Evolutionary conservation across 2,888 invertebrate species (phyloP), one percentile per base, ranked within the genome.

Genomic region (Mylabris sibirica): DNA sequence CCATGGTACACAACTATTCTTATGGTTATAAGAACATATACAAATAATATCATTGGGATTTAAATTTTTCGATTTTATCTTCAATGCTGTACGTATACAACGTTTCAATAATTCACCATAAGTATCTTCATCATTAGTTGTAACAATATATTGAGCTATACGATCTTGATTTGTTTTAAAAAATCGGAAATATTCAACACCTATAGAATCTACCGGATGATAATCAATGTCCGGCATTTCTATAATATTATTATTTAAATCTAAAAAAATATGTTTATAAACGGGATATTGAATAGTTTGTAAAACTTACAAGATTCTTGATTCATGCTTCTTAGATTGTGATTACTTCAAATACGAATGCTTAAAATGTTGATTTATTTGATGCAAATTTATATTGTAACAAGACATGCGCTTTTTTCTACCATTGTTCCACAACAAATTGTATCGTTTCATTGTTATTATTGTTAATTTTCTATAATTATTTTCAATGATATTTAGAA

Each of bases 21-120:
- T 59, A 34, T 87, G 86, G 69, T 85, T 87, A 1, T 85, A 84
- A 1, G 85, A 86, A 81, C 87, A 86, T 0, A 88, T 63, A 1
- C 84, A 77, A 41, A 88, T 82, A 6, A 88, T 84, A 71, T 88
- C 88, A 4, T 85, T 84, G 22, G 68, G 68, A 60, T 79, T 69
- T 3, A 88, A 65, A 17, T 86, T 86, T 60, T 84, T 72, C 2
- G 80, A 81, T 67, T 71, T 79, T 35, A 88, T 78, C 34, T 85
- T 82, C 9, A 80, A 81, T 0, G 88, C 88, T 66, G 87, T 86
- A 49, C 84, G 79, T 4, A 87, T 81, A 2, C 86, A 82, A 30
- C 86, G 81, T 35, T 81, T 75, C 2, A 87, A 74, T 0, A 84
- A 80, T 8, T 85, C 84, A 1, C 75, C 81, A 64, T 82, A 85